Evolutionary conservation across 2,797 vertebrate species (phyloP), one percentile per base, ranked within the genome.

Genomic region (Echeneis naucrates): DNA sequence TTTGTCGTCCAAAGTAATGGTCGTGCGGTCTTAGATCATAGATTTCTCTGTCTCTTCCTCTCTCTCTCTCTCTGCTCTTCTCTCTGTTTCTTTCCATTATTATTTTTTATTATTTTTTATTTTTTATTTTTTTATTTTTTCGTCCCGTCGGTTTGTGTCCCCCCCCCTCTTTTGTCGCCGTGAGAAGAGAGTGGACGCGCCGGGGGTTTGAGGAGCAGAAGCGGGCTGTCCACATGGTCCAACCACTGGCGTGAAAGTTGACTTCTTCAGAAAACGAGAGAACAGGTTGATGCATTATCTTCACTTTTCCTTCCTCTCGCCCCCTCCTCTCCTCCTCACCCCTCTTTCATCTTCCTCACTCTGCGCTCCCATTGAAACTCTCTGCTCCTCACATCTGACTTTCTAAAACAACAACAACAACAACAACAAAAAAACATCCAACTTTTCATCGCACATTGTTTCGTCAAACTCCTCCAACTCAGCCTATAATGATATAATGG

Each of bases 181-280:
- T 17, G 86, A 86, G 84, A n/a, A 84, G 83, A 82, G 85, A 80
- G 90, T 88, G 93, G 94, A 91, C 88, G 92, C 93, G 86, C 91
- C 90, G 92, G 93, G 92, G 92, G 88, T 85, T 87, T 80, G 91
- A 91, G 91, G 93, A 92, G 87, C 94, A 93, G 93, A 92, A 92
- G 91, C 89, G 89, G 87, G 83, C 80, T 89, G 88, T 92, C 94
- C 95, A 95, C 95, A 95, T 95, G 95, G 93, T 95, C 94, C 93
- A 93, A 92, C 90, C 92, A 88, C 94, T 89, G 92, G 91, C 93
- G 90, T 95, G 94, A 95, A 95, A 95, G 90, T 94, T 95, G 93
- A 95, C 91, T 94, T 95, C 95, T 95, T 90, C 94, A 88, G 88
- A 91, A 92, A 90, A 90, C 93, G 78, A 92, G 92, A 94, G 92